Base-by-base conservation (phyloP, 2,113 vertebrate genomes). In the Bagarius yarrelli region DNA sequence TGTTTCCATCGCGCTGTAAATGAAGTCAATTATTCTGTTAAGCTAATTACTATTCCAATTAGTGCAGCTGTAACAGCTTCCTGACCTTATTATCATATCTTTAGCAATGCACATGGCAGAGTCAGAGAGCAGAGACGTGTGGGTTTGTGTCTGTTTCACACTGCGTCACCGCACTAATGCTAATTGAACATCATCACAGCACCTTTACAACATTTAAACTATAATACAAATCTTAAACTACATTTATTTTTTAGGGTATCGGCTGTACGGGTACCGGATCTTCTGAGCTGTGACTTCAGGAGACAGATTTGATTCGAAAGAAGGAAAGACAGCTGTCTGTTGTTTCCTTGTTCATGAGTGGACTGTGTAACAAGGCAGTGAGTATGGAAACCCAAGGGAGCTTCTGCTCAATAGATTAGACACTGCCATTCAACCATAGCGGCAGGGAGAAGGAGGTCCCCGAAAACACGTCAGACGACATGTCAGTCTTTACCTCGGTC, bases 351-450 rank as follows among this genome's bases (percentile, higher is more conserved):
- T 84, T 86, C 76, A 30, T 82, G 83, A 9, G 85, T 32, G 11
- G 89, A 90, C 92, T 88, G 21, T 92, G 91, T 94, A 95, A 95
- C 93, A 92, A 94, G 94, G 94, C 92, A 89, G 85, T 89, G 91
- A 94, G 93, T 88, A 90, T 83, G 75, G 34, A 89, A 92, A 90
- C 94, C 92, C 91, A 85, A 82, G 93, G 95, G 94, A 94, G 87
- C 85, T 84, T 86, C 85, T 84, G 88, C 91, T 91, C 86, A 88
- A 87, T 92, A 94, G 94, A 95, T 94, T 91, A 95, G 93, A 96
- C 89, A 89, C 90, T 90, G 89, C 89, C 91, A 93, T 88, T 94
- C 87, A 64, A 44, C 74, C 89, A 92, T 84, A 78, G 90, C 83
- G n/a, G 64, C 87, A 75, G 83, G 88, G 91, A 91, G 86, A 81